Evolutionary conservation across 2,888 invertebrate genomes (phyloP).

Genomic region (Helobdella robusta): DNA sequence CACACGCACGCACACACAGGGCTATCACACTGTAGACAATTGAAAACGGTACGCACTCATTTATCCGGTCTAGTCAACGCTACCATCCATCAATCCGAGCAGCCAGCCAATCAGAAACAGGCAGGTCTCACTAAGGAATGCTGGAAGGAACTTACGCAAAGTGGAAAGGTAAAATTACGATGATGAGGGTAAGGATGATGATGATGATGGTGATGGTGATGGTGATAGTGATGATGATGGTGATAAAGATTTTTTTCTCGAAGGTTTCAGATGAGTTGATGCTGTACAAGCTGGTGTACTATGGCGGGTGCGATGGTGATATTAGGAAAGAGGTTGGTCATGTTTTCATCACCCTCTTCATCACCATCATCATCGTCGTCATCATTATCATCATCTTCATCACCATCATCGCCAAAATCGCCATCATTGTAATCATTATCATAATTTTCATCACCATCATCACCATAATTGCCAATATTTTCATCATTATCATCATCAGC

Average conservation of each 20-base stretch:
- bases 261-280: conserved; percentile 54
- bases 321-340: conserved; percentile 45
- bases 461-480: too few species aligned
- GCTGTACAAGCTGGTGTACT: conserved; percentile 73
- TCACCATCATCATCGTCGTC: too few species aligned
- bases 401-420: too few species aligned
- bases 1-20: conserved; percentile 42
- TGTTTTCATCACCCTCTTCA: too few species aligned
- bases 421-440: too few species aligned
- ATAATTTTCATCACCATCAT: too few species aligned
- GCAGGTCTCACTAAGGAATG: conserved; percentile 63
- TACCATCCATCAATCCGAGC: conserved; percentile 40
- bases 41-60: conserved; percentile 83
- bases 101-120: conserved; percentile 40
- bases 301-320: conserved; percentile 70
- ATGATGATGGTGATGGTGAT: neutral
- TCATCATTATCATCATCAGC: too few species aligned
- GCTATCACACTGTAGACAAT: conserved; percentile 83
- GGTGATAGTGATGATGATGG: neutral
- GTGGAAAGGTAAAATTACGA: conserved; percentile 39
- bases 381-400: too few species aligned
- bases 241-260: conserved; percentile 21
- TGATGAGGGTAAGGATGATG: too few species aligned
- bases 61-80: conserved; percentile 73
- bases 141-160: conserved; percentile 62